Evolutionary conservation across 2,113 vertebrate genomes (phyloP).

Genomic region (Zonotrichia leucophrys): DNA sequence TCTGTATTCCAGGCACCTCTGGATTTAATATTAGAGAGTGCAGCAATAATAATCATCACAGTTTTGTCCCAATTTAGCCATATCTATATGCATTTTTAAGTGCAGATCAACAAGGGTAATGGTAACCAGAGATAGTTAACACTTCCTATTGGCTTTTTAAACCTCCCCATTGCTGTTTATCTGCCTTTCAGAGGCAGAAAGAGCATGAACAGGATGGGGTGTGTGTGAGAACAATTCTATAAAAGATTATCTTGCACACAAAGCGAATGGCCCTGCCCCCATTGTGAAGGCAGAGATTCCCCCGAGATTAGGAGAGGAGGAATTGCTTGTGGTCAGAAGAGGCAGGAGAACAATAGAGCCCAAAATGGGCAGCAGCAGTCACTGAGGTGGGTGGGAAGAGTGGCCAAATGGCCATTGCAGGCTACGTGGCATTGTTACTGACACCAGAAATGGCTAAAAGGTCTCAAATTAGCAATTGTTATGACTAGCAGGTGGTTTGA

Average conservation of each 20-base stretch:
- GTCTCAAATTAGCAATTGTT: constrained; percentile 73
- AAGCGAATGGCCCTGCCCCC: constrained; percentile 73
- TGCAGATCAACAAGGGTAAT: neutral
- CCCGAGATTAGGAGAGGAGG: constrained; percentile 70
- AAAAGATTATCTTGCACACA: constrained; percentile 76
- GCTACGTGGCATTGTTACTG: constrained; percentile 67
- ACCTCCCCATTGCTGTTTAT: neutral
- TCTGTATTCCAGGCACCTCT: neutral
- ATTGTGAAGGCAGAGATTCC: constrained; percentile 74
- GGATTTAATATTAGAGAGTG: neutral
- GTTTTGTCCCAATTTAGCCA: neutral
- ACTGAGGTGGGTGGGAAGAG: constrained; percentile 64
- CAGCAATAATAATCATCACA: neutral
- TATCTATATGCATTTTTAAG: neutral
- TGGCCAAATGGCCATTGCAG: constrained; percentile 72
- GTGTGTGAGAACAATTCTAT: constrained; percentile 67
- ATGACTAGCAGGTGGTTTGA: constrained; percentile 78
- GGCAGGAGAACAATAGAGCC: constrained; percentile 80
- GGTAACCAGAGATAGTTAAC: neutral
- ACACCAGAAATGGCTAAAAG: constrained; percentile 66
- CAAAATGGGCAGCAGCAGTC: constrained; percentile 70
- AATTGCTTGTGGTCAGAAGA: constrained; percentile 81
- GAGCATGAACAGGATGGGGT: neutral
- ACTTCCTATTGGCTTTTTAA: constrained; percentile 17
- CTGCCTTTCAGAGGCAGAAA: constrained; percentile 26